These are phyloP conservation scores for Haemorhous mexicanus DNA, from an alignment of 2,113 vertebrate genomes.

Conservation along the genomic window DNA sequence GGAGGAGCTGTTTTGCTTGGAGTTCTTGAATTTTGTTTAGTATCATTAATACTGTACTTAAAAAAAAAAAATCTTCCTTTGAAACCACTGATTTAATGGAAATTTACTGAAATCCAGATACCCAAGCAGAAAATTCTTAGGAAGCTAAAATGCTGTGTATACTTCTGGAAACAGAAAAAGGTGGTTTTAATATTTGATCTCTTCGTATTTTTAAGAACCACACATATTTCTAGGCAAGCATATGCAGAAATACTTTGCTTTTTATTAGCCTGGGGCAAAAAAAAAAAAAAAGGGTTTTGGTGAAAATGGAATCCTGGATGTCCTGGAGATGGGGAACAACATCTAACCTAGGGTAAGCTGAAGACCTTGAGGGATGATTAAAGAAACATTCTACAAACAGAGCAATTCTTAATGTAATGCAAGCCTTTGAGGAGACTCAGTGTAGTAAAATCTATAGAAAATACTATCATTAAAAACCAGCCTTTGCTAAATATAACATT, in stretches of 20 bases:
- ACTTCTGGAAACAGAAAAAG: constrained; percentile 41
- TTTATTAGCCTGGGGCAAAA: constrained; percentile 42
- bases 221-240: background rate
- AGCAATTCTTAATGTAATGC: constrained; percentile 52
- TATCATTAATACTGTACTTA: background rate
- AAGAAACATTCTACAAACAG: constrained; percentile 56
- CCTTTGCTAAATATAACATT: constrained; percentile 60
- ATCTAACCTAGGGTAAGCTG: background rate
- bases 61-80: background rate
- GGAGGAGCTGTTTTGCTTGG: constrained; percentile 7
- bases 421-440: constrained; percentile 46
- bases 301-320: constrained; percentile 47
- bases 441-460: constrained; percentile 46
- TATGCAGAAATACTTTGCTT: constrained; percentile 25
- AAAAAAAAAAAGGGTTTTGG: background rate
- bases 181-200: constrained; percentile 25
- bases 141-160: constrained; percentile 43
- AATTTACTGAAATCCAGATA: constrained; percentile 56
- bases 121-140: constrained; percentile 43
- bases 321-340: background rate
- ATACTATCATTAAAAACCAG: constrained; percentile 27
- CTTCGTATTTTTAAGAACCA: constrained; percentile 17
- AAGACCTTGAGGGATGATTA: constrained; percentile 39
- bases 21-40: constrained; percentile 15
- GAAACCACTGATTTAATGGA: constrained; percentile 39